Evolutionary conservation across 2,113 vertebrate species (phyloP).

Genomic region (Bolborhynchus lineola): DNA sequence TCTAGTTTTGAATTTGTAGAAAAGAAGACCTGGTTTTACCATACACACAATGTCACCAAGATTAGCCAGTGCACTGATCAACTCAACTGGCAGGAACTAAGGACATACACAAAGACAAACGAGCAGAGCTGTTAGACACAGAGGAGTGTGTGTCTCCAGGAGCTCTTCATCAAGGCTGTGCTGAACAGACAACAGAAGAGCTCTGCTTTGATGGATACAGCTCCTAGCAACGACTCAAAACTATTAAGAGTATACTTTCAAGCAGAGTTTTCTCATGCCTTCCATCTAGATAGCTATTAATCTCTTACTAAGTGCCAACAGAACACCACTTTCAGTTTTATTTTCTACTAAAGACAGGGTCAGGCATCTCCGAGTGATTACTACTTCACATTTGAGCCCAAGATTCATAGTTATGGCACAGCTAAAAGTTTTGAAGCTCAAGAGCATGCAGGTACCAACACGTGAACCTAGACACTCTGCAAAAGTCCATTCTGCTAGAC

Average conservation of each 20-base stretch:
- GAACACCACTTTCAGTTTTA: neutral
- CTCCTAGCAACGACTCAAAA: neutral
- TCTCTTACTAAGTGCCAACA: neutral
- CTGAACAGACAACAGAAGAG: neutral
- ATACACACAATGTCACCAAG: neutral
- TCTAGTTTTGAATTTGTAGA: neutral
- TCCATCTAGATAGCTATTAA: neutral
- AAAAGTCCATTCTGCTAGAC: neutral
- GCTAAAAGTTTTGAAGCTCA: neutral
- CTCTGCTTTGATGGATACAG: neutral
- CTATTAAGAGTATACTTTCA: neutral
- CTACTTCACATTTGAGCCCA: neutral
- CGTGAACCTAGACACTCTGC: neutral
- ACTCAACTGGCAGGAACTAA: neutral
- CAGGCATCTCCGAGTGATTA: neutral
- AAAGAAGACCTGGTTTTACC: neutral
- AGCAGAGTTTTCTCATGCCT: neutral
- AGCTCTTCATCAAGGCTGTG: neutral
- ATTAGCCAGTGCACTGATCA: fast-evolving
- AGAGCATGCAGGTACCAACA: neutral
- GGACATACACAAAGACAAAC: neutral
- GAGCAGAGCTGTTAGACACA: neutral
- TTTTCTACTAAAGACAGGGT: neutral
- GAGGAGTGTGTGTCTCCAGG: neutral
- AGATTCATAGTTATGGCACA: fast-evolving